These are phyloP conservation scores for Terrapene triunguis DNA, from an alignment of 2,113 vertebrate genomes.

Conservation along the genomic window DNA sequence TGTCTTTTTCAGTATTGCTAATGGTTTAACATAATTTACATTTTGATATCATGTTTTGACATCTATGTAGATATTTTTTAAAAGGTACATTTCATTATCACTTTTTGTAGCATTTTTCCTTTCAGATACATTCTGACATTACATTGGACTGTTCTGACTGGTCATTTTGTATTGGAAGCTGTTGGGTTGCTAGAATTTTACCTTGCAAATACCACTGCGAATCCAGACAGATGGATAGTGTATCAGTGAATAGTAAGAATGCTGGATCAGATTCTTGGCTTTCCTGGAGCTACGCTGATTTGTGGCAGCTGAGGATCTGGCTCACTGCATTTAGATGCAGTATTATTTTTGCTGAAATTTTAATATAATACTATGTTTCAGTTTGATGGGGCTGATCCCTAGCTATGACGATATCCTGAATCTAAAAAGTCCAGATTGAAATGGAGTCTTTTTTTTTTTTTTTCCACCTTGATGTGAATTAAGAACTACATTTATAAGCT, in stretches of 20 bases:
- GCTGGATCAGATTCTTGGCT: constrained; percentile 31
- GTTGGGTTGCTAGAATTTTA: not conserved
- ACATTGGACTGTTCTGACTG: not conserved
- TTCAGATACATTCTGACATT: not conserved
- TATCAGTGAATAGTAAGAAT: constrained; percentile 24
- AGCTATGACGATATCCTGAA: constrained; percentile 23
- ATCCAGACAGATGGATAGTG: not conserved
- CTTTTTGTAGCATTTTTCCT: not conserved
- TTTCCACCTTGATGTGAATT: constrained; percentile 11
- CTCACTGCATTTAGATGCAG: not conserved
- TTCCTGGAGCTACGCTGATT: not conserved
- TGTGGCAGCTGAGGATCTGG: not conserved
- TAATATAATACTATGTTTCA: not conserved
- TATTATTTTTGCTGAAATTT: not conserved
- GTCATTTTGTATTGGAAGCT: not conserved
- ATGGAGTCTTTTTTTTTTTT: not conserved
- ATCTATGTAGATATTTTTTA: not conserved
- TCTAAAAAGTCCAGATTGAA: not conserved
- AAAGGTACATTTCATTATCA: not conserved
- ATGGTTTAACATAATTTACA: not conserved
- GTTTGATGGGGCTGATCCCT: not conserved
- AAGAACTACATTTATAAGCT: constrained; percentile 39
- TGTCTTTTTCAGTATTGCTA: not conserved
- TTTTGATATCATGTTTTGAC: not conserved
- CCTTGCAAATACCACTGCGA: not conserved